Evolutionary conservation across 2,797 vertebrate species (phyloP).

Genomic region (Urocyon cinereoargenteus): DNA sequence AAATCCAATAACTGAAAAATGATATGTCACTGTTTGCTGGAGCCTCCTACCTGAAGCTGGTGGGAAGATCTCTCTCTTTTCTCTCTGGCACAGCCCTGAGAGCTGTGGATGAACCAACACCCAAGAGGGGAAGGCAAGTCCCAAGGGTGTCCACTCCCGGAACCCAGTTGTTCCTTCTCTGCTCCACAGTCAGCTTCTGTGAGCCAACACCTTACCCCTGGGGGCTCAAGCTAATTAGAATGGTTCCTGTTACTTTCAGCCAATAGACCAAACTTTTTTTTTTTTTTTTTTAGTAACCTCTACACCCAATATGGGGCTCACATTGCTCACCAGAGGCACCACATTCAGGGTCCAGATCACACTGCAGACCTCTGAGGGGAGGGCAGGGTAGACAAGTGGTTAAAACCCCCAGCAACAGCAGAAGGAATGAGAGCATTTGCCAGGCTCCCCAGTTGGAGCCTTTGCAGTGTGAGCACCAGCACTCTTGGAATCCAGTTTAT

Average conservation of each 20-base stretch:
- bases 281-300: background rate
- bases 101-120: background rate
- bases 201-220: background rate
- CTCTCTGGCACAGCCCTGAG: background rate
- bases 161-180: background rate
- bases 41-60: background rate
- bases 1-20: background rate
- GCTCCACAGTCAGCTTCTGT: background rate
- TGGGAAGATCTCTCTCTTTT: background rate
- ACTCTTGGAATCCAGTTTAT: background rate
- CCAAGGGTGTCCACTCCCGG: background rate
- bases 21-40: background rate
- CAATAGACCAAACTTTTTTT: background rate
- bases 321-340: background rate
- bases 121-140: background rate
- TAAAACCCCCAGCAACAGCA: background rate
- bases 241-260: constrained; percentile 1
- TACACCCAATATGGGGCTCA: background rate
- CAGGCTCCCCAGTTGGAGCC: background rate
- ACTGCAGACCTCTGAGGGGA: background rate
- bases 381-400: background rate
- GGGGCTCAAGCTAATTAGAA: background rate
- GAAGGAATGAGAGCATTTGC: background rate
- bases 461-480: background rate
- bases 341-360: background rate